phyloP scores from a whole-genome alignment of 2,113 vertebrate species.

The Vicugna pacos region DNA sequence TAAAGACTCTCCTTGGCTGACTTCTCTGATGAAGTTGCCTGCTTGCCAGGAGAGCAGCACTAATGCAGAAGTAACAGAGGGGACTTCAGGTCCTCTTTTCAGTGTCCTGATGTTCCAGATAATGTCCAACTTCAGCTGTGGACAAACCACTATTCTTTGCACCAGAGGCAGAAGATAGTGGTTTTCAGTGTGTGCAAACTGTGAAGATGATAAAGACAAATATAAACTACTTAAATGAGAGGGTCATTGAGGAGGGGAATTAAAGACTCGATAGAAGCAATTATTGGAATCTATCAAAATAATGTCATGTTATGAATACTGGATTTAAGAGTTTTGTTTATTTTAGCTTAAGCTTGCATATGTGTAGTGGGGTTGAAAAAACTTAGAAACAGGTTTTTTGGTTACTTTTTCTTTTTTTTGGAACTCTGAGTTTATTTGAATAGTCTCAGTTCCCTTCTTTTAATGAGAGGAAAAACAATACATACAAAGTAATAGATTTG shows the following conservation, averaged over 20 bases:
- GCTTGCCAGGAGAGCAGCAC: conserved; percentile 58
- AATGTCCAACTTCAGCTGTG: neutral
- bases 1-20: conserved; percentile 71
- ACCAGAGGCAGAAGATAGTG: neutral
- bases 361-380: neutral
- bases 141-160: neutral
- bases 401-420: neutral
- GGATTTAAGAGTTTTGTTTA: neutral
- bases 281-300: neutral
- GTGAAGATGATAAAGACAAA: neutral
- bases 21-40: conserved; percentile 65
- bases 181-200: neutral
- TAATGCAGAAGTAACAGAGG: neutral
- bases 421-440: conserved; percentile 48
- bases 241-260: conserved; percentile 6
- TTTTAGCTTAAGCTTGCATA: neutral
- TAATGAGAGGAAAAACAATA: conserved; percentile 50
- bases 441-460: conserved; percentile 30
- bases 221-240: neutral
- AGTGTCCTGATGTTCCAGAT: neutral
- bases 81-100: neutral
- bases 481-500: conserved; percentile 54
- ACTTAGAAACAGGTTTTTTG: neutral
- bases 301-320: neutral
- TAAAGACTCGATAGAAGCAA: conserved; percentile 5